Base-by-base conservation (phyloP, 2,888 invertebrate genomes). In the Hesperia comma region DNA sequence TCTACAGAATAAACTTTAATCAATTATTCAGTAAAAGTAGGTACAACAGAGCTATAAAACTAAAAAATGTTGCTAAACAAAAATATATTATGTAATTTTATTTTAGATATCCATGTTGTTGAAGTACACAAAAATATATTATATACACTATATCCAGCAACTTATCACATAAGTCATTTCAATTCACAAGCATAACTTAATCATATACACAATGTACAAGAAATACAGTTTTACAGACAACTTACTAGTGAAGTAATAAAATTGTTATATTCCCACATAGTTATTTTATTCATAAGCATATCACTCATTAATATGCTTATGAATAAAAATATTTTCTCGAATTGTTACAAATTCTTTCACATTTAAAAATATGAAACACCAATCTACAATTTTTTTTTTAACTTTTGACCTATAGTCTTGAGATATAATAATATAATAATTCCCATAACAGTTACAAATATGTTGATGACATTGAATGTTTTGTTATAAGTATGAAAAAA, bases 61-160 rank as follows among this genome's bases (percentile, higher is more conserved):
- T 46, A 43, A 55, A 40, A 55, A 53, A 62, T 15, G 43, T 26
- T 26, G 21, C 41, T 53, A 54, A 40, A 54, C 40, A 40, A 62
- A 62, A 37, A 51, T 54, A 54, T 51, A 51, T 26, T 46, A 46
- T 33, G 19, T n/a, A 49, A 19, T 40, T 54, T 54, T 32, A 26
- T 17, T 60, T 46, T 57, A 57, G 33, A 15, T 41, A 21, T 37
- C 17, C 19, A 56, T 40, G 17, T 57, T 32, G n/a, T 51, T 40
- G 40, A 33, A 15, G 53, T 64, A 37, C 64, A 64, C 17, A 64
- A 64, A 62, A 64, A 64, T 64, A 64, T 64, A 64, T 26, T 64
- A 64, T 64, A 32, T 64, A 58, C 58, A 64, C 17, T 53, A 58
- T 58, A 53, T 32, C 40, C 53, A 53, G 64, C 58, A 64, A 64